Evolutionary conservation across 2,113 vertebrate species (phyloP).

Genomic region (Prochilodus magdalenae): DNA sequence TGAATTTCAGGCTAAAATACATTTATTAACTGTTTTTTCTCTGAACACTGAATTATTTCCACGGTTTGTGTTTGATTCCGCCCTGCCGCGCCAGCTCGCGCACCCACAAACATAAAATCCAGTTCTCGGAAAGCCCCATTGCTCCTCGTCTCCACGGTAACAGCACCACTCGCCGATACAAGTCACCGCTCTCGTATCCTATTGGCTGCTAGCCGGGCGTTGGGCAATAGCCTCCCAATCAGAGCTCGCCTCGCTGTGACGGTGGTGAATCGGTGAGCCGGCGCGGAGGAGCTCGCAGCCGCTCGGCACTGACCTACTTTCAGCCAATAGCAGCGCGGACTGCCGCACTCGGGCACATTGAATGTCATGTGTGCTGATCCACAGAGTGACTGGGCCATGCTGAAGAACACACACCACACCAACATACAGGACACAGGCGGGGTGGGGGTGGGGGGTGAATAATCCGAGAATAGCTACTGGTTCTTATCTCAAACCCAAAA

Average conservation of each 20-base stretch:
- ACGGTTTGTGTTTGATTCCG: background rate
- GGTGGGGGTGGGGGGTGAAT: background rate
- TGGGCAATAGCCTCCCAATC: constrained; percentile 7
- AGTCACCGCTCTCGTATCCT: background rate
- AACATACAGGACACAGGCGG: background rate
- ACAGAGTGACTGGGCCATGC: background rate
- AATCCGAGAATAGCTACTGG: background rate
- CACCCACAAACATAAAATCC: constrained; percentile 3
- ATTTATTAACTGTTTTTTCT: background rate
- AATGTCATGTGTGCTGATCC: constrained; percentile 64
- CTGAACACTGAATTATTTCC: background rate
- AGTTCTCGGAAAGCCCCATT: constrained; percentile 14
- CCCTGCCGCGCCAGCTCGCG: background rate
- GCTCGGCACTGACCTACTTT: constrained; percentile 79
- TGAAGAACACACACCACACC: background rate
- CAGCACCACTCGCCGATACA: background rate
- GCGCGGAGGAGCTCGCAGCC: constrained; percentile 32
- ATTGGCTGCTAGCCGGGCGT: constrained; percentile 7
- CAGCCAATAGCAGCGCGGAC: constrained; percentile 65
- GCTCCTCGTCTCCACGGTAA: constrained; percentile 41
- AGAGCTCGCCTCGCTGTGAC: background rate
- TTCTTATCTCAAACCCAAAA: background rate
- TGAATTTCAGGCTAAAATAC: too few species aligned
- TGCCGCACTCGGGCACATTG: constrained; percentile 63
- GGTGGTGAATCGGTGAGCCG: constrained; percentile 17